These are phyloP conservation scores for Aeoliscus strigatus DNA, from an alignment of 2,797 vertebrate species.

Conservation along the genomic window DNA sequence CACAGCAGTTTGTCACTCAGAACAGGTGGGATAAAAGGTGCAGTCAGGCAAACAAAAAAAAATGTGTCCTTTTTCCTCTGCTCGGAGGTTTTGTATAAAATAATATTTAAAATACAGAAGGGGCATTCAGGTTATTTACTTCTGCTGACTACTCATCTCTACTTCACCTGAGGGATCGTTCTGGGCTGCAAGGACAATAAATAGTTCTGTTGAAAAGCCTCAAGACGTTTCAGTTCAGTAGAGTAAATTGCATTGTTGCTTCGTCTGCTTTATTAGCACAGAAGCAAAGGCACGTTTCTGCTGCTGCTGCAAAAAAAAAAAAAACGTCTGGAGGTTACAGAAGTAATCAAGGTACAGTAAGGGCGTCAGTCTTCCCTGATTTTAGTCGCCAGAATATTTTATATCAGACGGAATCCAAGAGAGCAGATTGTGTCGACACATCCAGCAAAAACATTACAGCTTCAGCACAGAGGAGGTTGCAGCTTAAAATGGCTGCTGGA, in stretches of 20 bases:
- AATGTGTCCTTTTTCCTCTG: constrained; percentile 7
- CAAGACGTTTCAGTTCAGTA: constrained; percentile 36
- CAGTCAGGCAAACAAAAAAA: constrained; percentile 8
- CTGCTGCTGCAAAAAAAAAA: too few species aligned
- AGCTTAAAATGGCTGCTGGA: constrained; percentile 71
- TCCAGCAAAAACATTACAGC: constrained; percentile 39
- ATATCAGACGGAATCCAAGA: too few species aligned
- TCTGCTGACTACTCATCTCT: constrained; percentile 35
- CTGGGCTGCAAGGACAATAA: constrained; percentile 38
- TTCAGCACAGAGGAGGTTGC: constrained; percentile 34
- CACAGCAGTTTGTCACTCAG: constrained; percentile 35
- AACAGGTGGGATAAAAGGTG: constrained; percentile 34
- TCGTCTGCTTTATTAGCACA: too few species aligned
- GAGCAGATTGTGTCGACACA: too few species aligned
- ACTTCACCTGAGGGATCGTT: too few species aligned
- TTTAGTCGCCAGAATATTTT: too few species aligned
- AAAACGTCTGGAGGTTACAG: too few species aligned
- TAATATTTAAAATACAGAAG: constrained; percentile 27
- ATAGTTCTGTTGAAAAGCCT: constrained; percentile 36
- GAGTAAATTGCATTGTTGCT: too few species aligned
- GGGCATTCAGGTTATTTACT: too few species aligned
- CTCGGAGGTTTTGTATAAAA: constrained; percentile 14
- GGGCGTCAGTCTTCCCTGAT: too few species aligned
- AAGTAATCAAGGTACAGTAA: too few species aligned
- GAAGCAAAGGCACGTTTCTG: too few species aligned